phyloP scores from a whole-genome alignment of 2,888 invertebrate genomes.

The Sycophila texana region DNA sequence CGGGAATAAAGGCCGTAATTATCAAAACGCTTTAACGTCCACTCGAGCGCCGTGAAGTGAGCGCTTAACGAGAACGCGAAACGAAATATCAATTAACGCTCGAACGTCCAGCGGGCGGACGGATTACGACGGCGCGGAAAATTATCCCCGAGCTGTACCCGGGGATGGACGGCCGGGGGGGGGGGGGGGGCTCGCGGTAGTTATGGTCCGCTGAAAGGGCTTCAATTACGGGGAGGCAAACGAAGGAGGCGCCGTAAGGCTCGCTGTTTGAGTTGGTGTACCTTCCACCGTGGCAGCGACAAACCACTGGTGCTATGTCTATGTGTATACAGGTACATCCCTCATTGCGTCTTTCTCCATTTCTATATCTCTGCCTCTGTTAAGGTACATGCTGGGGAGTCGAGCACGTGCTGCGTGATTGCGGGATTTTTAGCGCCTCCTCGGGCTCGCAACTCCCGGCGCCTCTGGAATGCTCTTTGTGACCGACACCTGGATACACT shows the following conservation, averaged over 20 bases:
- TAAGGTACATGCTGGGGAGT: too few species aligned
- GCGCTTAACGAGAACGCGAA: slow-evolving; percentile 14
- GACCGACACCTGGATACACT: too few species aligned
- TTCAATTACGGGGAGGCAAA: slow-evolving; percentile 44
- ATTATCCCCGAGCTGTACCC: background rate
- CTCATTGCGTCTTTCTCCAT: too few species aligned
- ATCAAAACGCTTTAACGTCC: background rate
- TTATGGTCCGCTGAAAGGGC: slow-evolving; percentile 50
- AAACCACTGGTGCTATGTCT: background rate
- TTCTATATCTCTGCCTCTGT: too few species aligned
- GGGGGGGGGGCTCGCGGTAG: slow-evolving; percentile 46
- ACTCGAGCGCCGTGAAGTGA: background rate
- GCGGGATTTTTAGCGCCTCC: too few species aligned
- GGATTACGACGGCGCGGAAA: slow-evolving; percentile 28
- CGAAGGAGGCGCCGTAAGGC: background rate
- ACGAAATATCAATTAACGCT: slow-evolving; percentile 29
- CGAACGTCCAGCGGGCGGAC: background rate
- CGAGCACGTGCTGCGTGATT: too few species aligned
- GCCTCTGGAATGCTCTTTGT: too few species aligned
- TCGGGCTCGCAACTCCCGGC: too few species aligned
- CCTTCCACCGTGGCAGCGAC: background rate
- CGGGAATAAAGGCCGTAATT: background rate
- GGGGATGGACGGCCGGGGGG: background rate
- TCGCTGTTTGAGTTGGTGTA: background rate
- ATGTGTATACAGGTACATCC: background rate